Conservation (phyloP, 1,140 invertebrate genomes). For the Bombus difficillimus region DNA sequence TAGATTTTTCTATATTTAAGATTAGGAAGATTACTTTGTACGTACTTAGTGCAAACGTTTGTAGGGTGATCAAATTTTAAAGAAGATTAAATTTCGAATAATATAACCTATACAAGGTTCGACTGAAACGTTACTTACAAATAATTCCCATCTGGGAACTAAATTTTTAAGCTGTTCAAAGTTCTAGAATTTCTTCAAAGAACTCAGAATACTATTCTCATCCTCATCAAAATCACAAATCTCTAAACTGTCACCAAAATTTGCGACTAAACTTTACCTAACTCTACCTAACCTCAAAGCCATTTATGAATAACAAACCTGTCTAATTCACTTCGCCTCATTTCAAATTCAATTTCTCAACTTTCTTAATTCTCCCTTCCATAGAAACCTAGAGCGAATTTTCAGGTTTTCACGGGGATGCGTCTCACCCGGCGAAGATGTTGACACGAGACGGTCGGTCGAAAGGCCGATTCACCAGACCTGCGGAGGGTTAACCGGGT, state of each 20-base stretch:
- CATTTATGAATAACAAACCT: not conserved
- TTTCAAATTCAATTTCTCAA: slow-evolving; percentile 26
- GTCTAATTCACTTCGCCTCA: not conserved
- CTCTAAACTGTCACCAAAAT: not conserved
- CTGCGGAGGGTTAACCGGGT: slow-evolving; percentile 30
- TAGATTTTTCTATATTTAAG: too few relatives aligned
- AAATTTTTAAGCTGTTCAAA: not conserved
- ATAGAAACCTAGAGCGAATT: not conserved
- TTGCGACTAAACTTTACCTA: not conserved
- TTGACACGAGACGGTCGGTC: slow-evolving; percentile 3
- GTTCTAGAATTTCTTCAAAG: not conserved
- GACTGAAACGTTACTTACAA: too few relatives aligned
- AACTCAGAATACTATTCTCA: not conserved
- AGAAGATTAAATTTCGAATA: not conserved
- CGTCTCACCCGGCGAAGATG: not conserved
- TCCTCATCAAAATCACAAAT: not conserved
- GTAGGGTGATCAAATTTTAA: too few relatives aligned
- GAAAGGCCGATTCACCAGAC: not conserved
- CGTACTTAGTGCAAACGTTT: too few relatives aligned
- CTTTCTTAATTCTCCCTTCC: not conserved
- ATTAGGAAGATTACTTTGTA: too few relatives aligned
- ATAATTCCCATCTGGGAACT: not conserved
- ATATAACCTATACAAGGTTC: not conserved
- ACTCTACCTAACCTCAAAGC: not conserved
- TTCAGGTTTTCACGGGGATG: not conserved